phyloP scores from a whole-genome alignment of 2,888 invertebrate genomes.

The Helicoverpa assulta region DNA sequence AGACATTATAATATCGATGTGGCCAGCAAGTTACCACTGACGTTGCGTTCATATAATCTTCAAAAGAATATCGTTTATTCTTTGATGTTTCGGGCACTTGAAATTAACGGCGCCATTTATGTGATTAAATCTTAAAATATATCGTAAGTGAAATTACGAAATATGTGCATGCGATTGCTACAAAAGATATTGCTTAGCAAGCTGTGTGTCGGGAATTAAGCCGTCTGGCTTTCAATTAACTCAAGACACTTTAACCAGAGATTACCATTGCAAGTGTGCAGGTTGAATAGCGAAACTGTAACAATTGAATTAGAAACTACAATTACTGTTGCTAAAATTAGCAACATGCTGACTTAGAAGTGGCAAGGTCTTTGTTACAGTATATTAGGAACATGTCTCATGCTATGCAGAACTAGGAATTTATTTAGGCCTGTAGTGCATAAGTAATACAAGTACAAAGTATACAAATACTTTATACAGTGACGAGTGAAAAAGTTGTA shows the following conservation, averaged over 20 bases:
- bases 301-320: constrained; percentile 70
- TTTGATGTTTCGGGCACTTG: constrained; percentile 29
- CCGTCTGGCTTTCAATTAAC: constrained; percentile 83
- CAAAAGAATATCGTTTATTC: constrained; percentile 35
- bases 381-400: constrained; percentile 44
- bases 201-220: constrained; percentile 72
- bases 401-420: background rate
- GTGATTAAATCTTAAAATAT: background rate
- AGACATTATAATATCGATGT: background rate
- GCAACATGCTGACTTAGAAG: constrained; percentile 49
- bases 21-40: constrained; percentile 15
- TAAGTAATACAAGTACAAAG: no score
- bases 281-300: constrained; percentile 71
- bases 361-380: constrained; percentile 61
- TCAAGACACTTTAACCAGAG: constrained; percentile 70
- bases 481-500: background rate
- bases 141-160: constrained; percentile 3
- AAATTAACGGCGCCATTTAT: background rate
- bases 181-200: constrained; percentile 52
- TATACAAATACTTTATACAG: background rate
- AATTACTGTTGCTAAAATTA: constrained; percentile 72
- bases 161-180: constrained; percentile 22
- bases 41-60: constrained; percentile 41
- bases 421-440: background rate
- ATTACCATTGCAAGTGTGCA: constrained; percentile 62